phyloP scores from a whole-genome alignment of 2,888 invertebrate species.

The Pristionchus exspectatus region DNA sequence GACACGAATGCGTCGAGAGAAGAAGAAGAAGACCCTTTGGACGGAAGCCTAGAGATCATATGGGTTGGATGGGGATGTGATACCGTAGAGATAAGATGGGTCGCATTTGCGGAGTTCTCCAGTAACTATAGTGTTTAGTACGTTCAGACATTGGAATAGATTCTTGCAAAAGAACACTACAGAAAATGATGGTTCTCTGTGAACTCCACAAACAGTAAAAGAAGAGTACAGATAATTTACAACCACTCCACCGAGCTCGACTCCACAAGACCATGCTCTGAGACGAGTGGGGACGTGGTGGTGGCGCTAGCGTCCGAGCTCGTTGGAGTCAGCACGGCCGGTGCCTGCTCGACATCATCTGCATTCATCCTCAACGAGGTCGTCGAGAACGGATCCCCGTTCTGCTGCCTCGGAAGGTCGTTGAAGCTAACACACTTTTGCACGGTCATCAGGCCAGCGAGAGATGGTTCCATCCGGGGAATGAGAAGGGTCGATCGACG shows the following conservation, averaged over 20 bases:
- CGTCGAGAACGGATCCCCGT: not conserved
- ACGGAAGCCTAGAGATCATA: conserved; percentile 18
- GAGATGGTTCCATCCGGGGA: conserved; percentile 51
- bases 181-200: too few relatives aligned
- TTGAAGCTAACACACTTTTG: conserved; percentile 53
- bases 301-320: conserved; percentile 20
- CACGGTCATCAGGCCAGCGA: not conserved
- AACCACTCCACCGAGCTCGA: conserved; percentile 68
- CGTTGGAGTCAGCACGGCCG: conserved; percentile 14
- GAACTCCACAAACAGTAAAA: too few relatives aligned
- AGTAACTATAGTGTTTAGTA: too few relatives aligned
- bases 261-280: conserved; percentile 60
- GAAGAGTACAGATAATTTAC: conserved; percentile 53
- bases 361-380: not conserved
- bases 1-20: not conserved
- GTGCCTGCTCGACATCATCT: not conserved
- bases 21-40: not conserved
- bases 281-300: conserved; percentile 40
- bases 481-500: conserved; percentile 45
- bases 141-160: too few relatives aligned
- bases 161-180: too few relatives aligned
- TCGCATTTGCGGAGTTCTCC: too few relatives aligned
- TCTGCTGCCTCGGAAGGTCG: conserved; percentile 42
- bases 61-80: conserved; percentile 10
- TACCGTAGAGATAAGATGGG: not conserved